Evolutionary conservation across 2,888 invertebrate genomes (phyloP).

Genomic region (Psylliodes chrysocephalus): DNA sequence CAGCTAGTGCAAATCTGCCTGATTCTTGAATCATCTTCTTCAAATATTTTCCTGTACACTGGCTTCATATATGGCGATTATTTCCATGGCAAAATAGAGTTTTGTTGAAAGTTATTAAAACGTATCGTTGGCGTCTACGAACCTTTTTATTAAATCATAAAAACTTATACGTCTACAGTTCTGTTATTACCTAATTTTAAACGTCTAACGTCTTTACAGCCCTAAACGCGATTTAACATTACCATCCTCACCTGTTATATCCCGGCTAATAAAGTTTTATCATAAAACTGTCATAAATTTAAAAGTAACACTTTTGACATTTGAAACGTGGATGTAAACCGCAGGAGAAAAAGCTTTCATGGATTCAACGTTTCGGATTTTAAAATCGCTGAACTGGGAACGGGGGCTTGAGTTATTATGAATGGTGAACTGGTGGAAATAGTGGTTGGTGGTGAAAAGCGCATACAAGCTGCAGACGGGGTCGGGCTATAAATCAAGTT

Average conservation of each 20-base stretch:
- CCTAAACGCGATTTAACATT: no score
- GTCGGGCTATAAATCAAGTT: background rate
- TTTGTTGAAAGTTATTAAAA: no score
- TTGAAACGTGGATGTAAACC: background rate
- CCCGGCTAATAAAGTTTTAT: background rate
- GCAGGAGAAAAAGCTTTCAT: background rate
- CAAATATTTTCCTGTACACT: no score
- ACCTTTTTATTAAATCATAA: no score
- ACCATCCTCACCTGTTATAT: conserved; percentile 4
- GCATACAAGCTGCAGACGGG: background rate
- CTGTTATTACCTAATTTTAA: no score
- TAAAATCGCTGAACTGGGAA: conserved; percentile 1
- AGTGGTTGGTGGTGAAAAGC: conserved; percentile 10
- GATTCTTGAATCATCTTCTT: no score
- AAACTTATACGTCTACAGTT: no score
- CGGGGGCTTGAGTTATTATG: background rate
- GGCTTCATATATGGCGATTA: no score
- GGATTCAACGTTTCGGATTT: background rate
- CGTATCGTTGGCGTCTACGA: no score
- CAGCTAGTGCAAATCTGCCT: no score
- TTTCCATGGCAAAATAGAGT: no score
- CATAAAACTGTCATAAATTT: background rate
- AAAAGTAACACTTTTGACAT: background rate
- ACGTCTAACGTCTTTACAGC: no score
- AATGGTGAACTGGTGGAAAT: background rate